phyloP scores from a whole-genome alignment of 2,113 vertebrate species.

The Theropithecus gelada region DNA sequence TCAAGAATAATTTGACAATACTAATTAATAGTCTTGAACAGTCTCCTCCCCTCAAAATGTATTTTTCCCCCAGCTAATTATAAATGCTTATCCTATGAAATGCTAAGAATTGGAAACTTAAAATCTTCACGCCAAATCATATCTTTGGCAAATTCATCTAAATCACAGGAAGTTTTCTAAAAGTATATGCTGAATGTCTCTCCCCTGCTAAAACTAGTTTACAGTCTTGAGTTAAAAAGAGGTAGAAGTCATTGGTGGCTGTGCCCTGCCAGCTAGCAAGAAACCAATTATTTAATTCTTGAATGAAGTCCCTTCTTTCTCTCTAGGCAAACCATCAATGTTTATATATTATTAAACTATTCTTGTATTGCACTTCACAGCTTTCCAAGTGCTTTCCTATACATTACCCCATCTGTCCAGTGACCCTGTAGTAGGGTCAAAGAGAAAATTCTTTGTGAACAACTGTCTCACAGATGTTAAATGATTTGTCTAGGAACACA shows the following conservation, averaged over 20 bases:
- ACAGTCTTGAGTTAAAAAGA: slow-evolving; percentile 41
- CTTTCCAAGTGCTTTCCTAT: background rate
- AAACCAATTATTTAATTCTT: slow-evolving; percentile 35
- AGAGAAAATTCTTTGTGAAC: background rate
- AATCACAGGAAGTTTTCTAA: slow-evolving; percentile 44
- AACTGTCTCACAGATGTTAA: background rate
- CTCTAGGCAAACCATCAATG: slow-evolving; percentile 36
- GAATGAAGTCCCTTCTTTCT: slow-evolving; percentile 20
- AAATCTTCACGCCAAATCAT: slow-evolving; percentile 10
- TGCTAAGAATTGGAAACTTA: background rate
- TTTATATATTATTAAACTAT: background rate
- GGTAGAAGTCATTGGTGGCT: background rate
- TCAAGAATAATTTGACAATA: background rate
- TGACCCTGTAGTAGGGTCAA: background rate
- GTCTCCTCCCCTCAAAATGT: background rate
- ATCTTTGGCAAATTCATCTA: slow-evolving; percentile 37
- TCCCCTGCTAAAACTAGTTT: background rate
- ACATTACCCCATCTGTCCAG: background rate
- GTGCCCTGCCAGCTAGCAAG: background rate
- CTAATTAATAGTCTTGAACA: background rate
- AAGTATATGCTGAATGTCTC: background rate
- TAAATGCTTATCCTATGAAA: background rate
- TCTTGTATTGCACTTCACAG: background rate
- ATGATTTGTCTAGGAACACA: background rate
- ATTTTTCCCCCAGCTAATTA: background rate